phyloP scores from a whole-genome alignment of 1,140 invertebrate genomes.

The Macrotrachela quadricornifera region DNA sequence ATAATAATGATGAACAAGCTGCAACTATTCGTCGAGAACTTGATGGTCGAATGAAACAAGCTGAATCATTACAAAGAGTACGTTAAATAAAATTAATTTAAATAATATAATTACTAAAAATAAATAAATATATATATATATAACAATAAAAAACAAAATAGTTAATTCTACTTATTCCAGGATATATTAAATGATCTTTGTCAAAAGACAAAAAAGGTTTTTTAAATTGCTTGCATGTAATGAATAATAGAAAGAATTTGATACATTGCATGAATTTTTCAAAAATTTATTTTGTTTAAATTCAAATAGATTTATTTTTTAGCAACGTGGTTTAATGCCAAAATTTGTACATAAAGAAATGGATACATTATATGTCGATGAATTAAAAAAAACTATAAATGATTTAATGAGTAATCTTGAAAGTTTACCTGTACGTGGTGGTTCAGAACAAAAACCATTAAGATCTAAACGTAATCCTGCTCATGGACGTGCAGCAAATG shows the following conservation, averaged over 20 bases:
- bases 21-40: slow-evolving; percentile 93
- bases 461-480: not conserved
- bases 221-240: not conserved
- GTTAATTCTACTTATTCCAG: too few relatives aligned
- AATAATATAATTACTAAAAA: not conserved
- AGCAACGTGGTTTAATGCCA: slow-evolving; percentile 85
- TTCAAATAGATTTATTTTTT: slow-evolving; percentile 11
- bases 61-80: slow-evolving; percentile 88
- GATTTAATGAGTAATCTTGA: slow-evolving; percentile 94
- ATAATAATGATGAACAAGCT: slow-evolving; percentile 96
- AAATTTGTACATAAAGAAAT: slow-evolving; percentile 99
- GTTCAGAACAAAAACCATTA: slow-evolving; percentile 69
- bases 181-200: too few relatives aligned
- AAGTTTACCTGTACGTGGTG: slow-evolving; percentile 67
- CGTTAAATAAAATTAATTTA: slow-evolving; percentile 10
- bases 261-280: too few relatives aligned
- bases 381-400: slow-evolving; percentile 88
- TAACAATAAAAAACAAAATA: too few relatives aligned
- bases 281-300: not conserved
- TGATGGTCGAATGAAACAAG: slow-evolving; percentile 81
- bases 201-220: not conserved
- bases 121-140: not conserved
- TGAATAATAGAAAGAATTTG: too few relatives aligned
- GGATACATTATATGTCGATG: slow-evolving; percentile 96
- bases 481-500: too few relatives aligned